Evolutionary conservation across 2,797 vertebrate genomes (phyloP).

Genomic region (Orestias chungarensis): DNA sequence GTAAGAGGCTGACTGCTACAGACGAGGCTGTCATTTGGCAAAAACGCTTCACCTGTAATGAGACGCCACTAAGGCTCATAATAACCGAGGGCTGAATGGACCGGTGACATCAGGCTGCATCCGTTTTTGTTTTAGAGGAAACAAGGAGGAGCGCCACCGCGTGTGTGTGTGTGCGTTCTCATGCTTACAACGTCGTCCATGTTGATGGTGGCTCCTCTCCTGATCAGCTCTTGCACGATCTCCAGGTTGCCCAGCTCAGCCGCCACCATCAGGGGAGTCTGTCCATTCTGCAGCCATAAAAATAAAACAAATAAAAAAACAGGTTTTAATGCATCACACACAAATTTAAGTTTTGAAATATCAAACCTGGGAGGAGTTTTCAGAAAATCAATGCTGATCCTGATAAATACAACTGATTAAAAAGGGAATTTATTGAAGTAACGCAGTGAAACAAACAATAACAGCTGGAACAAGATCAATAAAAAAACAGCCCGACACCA

Average conservation of each 20-base stretch:
- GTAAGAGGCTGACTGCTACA: not conserved
- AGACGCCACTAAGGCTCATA: constrained; percentile 53
- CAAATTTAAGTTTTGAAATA: not conserved
- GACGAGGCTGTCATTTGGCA: constrained; percentile 61
- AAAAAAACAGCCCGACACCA: too few relatives aligned
- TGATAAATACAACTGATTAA: too few relatives aligned
- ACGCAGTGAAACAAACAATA: too few relatives aligned
- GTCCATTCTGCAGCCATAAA: constrained; percentile 66
- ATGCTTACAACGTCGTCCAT: constrained; percentile 91
- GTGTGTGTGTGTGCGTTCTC: constrained; percentile 3
- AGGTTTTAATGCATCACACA: not conserved
- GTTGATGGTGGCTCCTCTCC: constrained; percentile 92
- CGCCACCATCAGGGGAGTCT: constrained; percentile 90
- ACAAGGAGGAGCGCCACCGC: too few relatives aligned
- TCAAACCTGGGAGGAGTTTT: not conserved
- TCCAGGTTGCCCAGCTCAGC: constrained; percentile 95
- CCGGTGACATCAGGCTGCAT: constrained; percentile 68
- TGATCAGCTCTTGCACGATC: constrained; percentile 93
- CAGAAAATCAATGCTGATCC: not conserved
- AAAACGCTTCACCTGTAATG: constrained; percentile 45
- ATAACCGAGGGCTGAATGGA: constrained; percentile 48
- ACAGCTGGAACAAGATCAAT: too few relatives aligned
- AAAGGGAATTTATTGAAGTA: too few relatives aligned
- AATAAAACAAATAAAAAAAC: constrained; percentile 8
- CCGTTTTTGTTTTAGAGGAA: too few relatives aligned